Conservation (phyloP, 2,113 vertebrate genomes). For the Hiodon tergisus region DNA sequence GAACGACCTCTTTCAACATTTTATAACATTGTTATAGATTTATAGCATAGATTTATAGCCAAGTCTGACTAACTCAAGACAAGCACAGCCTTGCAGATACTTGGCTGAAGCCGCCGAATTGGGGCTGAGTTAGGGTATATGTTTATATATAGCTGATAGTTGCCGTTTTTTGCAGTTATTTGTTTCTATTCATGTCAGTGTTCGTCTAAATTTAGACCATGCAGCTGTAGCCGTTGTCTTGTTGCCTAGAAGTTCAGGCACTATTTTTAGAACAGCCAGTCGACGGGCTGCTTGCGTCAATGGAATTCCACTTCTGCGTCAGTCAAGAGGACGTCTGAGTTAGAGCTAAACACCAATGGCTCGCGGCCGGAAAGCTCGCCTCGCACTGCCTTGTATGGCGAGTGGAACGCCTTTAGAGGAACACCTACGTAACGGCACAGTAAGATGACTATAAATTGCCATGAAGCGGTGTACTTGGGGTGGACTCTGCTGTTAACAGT, state of each 20-base stretch:
- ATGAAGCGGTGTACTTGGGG: constrained; percentile 36
- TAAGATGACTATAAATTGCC: constrained; percentile 44
- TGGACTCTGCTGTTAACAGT: background rate
- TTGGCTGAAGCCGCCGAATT: too few relatives aligned
- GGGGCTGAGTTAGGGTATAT: too few relatives aligned
- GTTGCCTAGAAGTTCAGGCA: constrained; percentile 31
- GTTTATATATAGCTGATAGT: too few relatives aligned
- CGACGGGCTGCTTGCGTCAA: constrained; percentile 76
- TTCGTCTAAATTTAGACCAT: constrained; percentile 70
- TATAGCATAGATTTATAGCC: too few relatives aligned
- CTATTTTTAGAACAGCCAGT: constrained; percentile 81
- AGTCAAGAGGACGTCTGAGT: constrained; percentile 65
- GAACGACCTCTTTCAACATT: too few relatives aligned
- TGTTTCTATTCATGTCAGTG: constrained; percentile 24
- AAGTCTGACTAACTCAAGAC: too few relatives aligned
- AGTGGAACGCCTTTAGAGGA: constrained; percentile 39
- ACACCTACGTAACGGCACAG: constrained; percentile 65
- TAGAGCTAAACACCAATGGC: constrained; percentile 49
- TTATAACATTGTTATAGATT: too few relatives aligned
- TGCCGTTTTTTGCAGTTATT: background rate
- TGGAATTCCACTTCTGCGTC: constrained; percentile 90
- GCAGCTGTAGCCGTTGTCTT: constrained; percentile 54
- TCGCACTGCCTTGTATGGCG: constrained; percentile 67
- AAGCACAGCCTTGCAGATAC: too few relatives aligned
- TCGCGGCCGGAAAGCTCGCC: constrained; percentile 64